Percentiles rank a stretch among this genome's conserved stretches.
These are phyloP conservation scores for Spinus pinus DNA, from an alignment of 2,797 vertebrate genomes.

Conservation along the genomic window DNA sequence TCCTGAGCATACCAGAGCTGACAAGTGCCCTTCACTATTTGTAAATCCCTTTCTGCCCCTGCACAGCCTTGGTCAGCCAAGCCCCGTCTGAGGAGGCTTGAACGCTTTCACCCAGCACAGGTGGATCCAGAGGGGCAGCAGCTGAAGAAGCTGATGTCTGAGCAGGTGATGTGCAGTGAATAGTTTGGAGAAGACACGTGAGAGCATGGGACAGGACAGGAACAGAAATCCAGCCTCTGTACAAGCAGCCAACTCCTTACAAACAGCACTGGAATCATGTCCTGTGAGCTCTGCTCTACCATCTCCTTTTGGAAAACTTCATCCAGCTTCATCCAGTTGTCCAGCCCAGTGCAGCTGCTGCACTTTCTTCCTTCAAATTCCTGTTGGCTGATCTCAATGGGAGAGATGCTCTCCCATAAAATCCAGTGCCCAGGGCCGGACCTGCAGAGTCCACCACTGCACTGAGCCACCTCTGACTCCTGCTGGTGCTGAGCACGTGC, in stretches of 20 bases:
- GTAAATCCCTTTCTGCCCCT: not conserved
- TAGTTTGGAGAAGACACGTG: not conserved
- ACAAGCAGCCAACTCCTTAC: not conserved
- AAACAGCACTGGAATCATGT: not conserved
- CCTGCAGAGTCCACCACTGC: not conserved
- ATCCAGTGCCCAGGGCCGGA: not conserved
- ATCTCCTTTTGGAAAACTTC: not conserved
- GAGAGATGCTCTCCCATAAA: not conserved
- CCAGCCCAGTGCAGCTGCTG: not conserved
- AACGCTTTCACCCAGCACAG: not conserved
- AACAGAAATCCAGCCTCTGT: not conserved
- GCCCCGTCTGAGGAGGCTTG: not conserved
- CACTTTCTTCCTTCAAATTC: not conserved
- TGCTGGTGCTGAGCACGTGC: rapidly evolving
- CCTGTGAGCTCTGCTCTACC: not conserved
- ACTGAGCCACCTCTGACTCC: not conserved
- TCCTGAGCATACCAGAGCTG: not conserved
- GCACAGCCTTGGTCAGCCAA: not conserved
- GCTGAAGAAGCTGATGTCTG: not conserved
- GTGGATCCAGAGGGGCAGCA: not conserved
- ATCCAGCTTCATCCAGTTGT: not conserved
- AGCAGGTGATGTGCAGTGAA: not conserved
- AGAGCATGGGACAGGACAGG: not conserved
- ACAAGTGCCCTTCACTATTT: not conserved
- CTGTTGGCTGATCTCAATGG: rapidly evolving